These are phyloP conservation scores for Hippocampus mohnikei DNA, from an alignment of 2,113 vertebrate genomes.

Conservation along the genomic window DNA sequence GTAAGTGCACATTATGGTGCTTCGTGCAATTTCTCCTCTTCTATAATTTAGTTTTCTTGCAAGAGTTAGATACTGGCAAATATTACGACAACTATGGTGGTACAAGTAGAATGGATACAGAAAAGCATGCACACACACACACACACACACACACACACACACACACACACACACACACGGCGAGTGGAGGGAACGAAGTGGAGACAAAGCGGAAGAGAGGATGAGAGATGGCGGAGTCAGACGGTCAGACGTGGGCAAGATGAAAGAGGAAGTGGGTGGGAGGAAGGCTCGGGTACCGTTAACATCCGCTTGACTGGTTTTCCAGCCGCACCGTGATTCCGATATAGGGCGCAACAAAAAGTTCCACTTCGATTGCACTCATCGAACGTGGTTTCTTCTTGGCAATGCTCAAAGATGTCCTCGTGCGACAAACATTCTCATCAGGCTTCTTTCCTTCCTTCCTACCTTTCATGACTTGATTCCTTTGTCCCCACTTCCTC, in stretches of 20 bases:
- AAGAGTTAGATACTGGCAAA: background rate
- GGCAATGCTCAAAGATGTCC: too few species aligned
- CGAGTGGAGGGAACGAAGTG: background rate
- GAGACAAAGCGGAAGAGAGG: background rate
- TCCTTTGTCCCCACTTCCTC: background rate
- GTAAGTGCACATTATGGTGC: background rate
- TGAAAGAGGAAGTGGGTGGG: slow-evolving; percentile 23
- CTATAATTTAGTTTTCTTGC: background rate
- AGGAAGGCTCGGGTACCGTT: background rate
- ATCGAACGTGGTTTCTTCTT: too few species aligned
- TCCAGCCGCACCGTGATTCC: background rate
- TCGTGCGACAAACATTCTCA: too few species aligned
- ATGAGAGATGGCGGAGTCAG: slow-evolving; percentile 16
- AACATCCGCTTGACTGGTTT: slow-evolving; percentile 10
- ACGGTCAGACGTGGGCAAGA: slow-evolving; percentile 27
- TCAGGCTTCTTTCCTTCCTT: background rate
- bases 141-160: too few species aligned
- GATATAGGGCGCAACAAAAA: background rate
- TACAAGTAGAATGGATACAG: background rate
- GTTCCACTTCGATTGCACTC: too few species aligned
- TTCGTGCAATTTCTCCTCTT: too few species aligned
- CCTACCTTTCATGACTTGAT: background rate
- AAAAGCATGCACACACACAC: background rate
- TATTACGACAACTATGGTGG: background rate
- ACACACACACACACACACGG: slow-evolving; percentile 1